These are phyloP conservation scores for Corythornis vintsioides DNA, from an alignment of 2,113 vertebrate species.

Conservation along the genomic window DNA sequence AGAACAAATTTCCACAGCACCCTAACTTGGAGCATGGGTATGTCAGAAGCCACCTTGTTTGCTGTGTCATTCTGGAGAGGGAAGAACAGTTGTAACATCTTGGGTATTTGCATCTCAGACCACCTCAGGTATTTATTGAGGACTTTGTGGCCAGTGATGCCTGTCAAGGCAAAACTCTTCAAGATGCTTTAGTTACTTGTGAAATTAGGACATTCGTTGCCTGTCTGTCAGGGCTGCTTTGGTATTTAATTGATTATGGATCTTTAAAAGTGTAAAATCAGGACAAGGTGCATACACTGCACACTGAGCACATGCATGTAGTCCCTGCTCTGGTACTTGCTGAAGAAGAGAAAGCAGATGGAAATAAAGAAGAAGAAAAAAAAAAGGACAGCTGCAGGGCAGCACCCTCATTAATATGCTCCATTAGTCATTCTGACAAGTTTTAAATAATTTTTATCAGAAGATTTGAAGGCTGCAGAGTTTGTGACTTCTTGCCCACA, in stretches of 20 bases:
- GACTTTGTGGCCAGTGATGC: not conserved
- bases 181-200: not conserved
- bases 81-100: not conserved
- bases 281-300: not conserved
- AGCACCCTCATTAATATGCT: not conserved
- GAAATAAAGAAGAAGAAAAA: not conserved
- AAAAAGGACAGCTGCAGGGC: conserved; percentile 7
- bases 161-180: not conserved
- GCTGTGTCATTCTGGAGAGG: not conserved
- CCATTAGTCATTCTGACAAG: not conserved
- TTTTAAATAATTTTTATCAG: not conserved
- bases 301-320: not conserved
- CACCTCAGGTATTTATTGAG: not conserved
- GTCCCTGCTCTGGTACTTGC: not conserved
- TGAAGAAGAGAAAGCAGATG: not conserved
- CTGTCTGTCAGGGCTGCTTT: not conserved
- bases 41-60: not conserved
- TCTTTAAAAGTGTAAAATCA: not conserved
- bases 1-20: not conserved
- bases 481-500: not conserved
- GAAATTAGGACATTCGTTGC: not conserved
- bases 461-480: not conserved
- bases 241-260: not conserved
- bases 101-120: not conserved
- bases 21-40: not conserved